Conservation (phyloP, 2,888 invertebrate species). For the Orgyia antiqua region DNA sequence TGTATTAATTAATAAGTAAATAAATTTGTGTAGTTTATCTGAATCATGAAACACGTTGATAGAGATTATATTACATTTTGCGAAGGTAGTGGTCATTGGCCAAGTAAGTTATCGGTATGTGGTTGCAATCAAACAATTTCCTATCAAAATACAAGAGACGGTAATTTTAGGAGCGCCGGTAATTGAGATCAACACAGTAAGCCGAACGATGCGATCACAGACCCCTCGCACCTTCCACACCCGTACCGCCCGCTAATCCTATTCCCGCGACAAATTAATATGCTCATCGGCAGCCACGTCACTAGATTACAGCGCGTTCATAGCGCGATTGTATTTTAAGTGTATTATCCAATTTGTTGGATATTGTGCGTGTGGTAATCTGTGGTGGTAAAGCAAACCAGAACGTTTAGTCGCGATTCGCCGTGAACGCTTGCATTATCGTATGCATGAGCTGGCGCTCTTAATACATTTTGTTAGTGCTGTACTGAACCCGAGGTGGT, state of each 20-base stretch:
- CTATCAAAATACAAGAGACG: constrained; percentile 32
- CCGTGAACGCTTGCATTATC: constrained; percentile 55
- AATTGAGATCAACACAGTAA: constrained; percentile 44
- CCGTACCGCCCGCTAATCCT: constrained; percentile 57
- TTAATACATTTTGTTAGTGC: constrained; percentile 72
- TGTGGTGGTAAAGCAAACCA: constrained; percentile 57
- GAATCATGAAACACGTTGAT: no score
- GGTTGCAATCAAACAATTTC: constrained; percentile 16
- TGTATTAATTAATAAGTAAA: no score
- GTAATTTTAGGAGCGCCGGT: constrained; percentile 41
- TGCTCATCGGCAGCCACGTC: constrained; percentile 75
- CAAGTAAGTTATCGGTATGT: no score
- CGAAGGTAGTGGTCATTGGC: no score
- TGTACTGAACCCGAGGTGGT: constrained; percentile 53
- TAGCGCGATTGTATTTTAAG: constrained; percentile 80
- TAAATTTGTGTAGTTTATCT: no score
- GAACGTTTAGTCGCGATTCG: constrained; percentile 54
- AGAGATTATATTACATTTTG: no score
- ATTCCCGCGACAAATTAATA: constrained; percentile 74
- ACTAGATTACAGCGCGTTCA: constrained; percentile 74
- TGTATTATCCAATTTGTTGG: constrained; percentile 82
- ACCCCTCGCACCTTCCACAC: constrained; percentile 26
- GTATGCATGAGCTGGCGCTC: constrained; percentile 65
- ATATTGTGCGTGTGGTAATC: constrained; percentile 78
- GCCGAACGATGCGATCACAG: constrained; percentile 47